Evolutionary conservation across 2,113 vertebrate species (phyloP).

Genomic region (Anoura caudifer): DNA sequence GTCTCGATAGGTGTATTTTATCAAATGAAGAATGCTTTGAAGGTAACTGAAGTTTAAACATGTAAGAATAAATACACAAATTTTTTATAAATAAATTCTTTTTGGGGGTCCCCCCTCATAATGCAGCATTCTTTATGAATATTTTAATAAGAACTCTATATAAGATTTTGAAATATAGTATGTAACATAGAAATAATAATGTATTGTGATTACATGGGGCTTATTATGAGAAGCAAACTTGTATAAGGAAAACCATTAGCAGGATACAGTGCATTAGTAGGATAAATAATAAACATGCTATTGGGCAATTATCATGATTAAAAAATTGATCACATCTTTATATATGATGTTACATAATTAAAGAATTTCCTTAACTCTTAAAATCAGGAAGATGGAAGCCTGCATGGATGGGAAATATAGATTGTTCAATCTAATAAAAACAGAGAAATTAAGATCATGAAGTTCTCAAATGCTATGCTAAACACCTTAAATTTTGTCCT

Average conservation of each 20-base stretch:
- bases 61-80: too few species aligned
- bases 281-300: not conserved
- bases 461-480: not conserved
- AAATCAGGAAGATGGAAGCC: not conserved
- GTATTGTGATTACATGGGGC: not conserved
- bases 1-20: too few species aligned
- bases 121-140: not conserved
- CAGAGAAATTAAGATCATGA: not conserved
- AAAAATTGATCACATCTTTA: not conserved
- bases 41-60: too few species aligned
- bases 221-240: not conserved
- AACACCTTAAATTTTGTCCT: not conserved
- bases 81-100: too few species aligned
- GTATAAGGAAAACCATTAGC: not conserved
- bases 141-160: not conserved
- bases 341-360: not conserved
- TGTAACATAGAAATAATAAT: not conserved
- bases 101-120: not conserved
- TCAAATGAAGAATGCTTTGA: too few species aligned
- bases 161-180: not conserved
- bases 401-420: not conserved
- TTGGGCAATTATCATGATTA: not conserved
- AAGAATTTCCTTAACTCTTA: not conserved
- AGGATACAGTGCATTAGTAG: not conserved
- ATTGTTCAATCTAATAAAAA: not conserved